phyloP scores from a whole-genome alignment of 2,113 vertebrate genomes.

The Xenopus laevis region DNA sequence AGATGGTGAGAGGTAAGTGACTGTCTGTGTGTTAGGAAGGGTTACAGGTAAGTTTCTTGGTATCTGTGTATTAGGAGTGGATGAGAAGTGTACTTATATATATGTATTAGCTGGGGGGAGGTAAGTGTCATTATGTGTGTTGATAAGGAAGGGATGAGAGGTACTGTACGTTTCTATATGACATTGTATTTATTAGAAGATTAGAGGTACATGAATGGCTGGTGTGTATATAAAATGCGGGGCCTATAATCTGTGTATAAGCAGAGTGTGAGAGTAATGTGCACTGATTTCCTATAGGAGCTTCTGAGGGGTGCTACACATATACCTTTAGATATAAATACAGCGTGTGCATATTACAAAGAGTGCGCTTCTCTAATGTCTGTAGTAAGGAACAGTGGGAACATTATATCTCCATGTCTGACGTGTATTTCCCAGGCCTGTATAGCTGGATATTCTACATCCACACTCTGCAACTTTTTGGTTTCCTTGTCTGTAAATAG shows the following conservation, averaged over 20 bases:
- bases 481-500: constrained; percentile 24
- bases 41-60: neutral
- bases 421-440: neutral
- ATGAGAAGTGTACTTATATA: neutral
- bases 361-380: no score
- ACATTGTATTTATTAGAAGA: no score
- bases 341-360: no score
- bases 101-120: neutral
- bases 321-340: no score
- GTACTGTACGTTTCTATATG: no score
- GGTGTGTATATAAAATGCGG: neutral
- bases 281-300: neutral
- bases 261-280: neutral
- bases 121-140: no score
- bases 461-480: neutral
- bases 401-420: no score
- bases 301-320: no score
- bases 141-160: no score
- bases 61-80: no score
- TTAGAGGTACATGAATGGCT: no score
- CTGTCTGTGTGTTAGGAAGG: neutral
- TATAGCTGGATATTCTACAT: neutral
- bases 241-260: neutral
- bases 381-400: no score
- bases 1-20: neutral